Evolutionary conservation across 2,797 vertebrate species (phyloP).

Genomic region (Hybognathus amarus): DNA sequence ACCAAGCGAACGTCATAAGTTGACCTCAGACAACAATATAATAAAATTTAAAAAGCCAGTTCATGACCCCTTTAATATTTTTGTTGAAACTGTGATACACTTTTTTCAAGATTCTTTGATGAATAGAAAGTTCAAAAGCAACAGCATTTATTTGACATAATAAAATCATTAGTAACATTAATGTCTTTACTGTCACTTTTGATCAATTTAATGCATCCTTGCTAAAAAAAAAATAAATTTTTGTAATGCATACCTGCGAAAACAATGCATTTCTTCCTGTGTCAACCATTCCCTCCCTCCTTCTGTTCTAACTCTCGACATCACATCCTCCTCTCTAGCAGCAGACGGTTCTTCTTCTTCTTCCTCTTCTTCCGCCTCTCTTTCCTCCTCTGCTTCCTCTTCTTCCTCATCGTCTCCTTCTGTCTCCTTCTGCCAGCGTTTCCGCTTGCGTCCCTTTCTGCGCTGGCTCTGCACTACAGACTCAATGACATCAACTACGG

Average conservation of each 20-base stretch:
- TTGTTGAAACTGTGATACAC: neutral
- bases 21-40: no score
- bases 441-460: conserved; percentile 84
- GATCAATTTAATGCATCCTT: neutral
- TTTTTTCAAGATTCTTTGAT: neutral
- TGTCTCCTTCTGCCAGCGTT: conserved; percentile 75
- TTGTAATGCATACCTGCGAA: conserved; percentile 70
- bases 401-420: conserved; percentile 73
- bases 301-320: conserved; percentile 51
- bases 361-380: conserved; percentile 49
- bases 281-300: conserved; percentile 71
- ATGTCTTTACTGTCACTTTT: neutral
- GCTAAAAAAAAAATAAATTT: neutral
- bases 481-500: conserved; percentile 90
- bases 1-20: no score
- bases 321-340: conserved; percentile 71
- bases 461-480: conserved; percentile 91
- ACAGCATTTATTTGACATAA: neutral
- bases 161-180: neutral
- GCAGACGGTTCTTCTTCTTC: conserved; percentile 63
- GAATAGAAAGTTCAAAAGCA: neutral
- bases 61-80: neutral
- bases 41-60: no score
- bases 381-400: conserved; percentile 47
- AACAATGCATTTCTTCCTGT: conserved; percentile 76